phyloP scores from a whole-genome alignment of 2,888 invertebrate species.

The Tribolium freemani region DNA sequence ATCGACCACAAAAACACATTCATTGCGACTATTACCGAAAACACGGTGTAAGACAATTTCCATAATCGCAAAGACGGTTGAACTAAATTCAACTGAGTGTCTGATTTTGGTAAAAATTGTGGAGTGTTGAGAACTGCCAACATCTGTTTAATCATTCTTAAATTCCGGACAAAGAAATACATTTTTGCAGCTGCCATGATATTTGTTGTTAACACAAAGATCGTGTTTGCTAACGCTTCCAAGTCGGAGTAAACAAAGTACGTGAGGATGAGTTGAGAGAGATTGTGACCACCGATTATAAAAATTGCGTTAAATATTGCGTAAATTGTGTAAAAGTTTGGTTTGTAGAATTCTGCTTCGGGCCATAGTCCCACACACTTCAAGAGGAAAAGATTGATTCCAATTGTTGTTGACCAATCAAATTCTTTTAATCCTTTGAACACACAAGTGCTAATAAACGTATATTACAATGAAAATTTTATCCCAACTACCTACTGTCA shows the following conservation, averaged over 20 bases:
- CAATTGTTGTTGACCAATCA: constrained; percentile 3
- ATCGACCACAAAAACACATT: constrained; percentile 1
- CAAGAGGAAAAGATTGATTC: background rate
- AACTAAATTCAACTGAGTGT: constrained; percentile 22
- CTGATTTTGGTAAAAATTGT: constrained; percentile 43
- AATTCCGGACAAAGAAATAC: background rate
- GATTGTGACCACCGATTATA: constrained; percentile 9
- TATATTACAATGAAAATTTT: too few species aligned
- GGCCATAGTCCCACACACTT: constrained; percentile 23
- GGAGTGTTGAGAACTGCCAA: constrained; percentile 22
- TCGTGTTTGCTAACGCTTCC: constrained; percentile 5
- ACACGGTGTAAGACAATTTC: background rate
- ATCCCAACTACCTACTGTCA: too few species aligned
- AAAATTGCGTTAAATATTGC: background rate
- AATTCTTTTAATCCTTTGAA: background rate
- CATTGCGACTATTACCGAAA: background rate
- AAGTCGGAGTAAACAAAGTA: constrained; percentile 6
- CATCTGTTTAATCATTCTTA: background rate
- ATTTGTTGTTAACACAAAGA: constrained; percentile 8
- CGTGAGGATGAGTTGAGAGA: constrained; percentile 1
- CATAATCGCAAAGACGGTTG: constrained; percentile 31
- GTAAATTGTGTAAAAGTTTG: constrained; percentile 5
- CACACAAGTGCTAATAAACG: too few species aligned
- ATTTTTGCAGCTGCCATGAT: constrained; percentile 9
- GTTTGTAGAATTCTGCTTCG: constrained; percentile 2